phyloP scores from a whole-genome alignment of 2,888 invertebrate species.

The Baronia brevicornis region DNA sequence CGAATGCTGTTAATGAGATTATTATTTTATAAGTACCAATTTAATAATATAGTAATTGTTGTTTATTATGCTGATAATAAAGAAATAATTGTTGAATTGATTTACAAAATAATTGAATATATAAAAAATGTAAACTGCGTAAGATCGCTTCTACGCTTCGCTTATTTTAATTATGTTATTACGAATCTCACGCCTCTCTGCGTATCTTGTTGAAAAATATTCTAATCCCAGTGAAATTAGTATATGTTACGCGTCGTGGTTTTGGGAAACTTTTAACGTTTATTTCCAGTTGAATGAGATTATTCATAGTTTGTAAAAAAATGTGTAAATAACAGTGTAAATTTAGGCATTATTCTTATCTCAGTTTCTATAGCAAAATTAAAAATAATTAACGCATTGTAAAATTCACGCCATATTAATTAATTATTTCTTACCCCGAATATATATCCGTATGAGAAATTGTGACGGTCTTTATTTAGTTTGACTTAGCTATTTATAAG shows the following conservation, averaged over 20 bases:
- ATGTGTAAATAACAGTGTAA: constrained; percentile 63
- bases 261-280: constrained; percentile 50
- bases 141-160: too few species aligned
- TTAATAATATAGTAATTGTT: too few species aligned
- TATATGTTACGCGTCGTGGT: constrained; percentile 19
- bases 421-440: constrained; percentile 22
- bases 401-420: constrained; percentile 26
- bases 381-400: constrained; percentile 20
- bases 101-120: constrained; percentile 3
- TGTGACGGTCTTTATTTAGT: constrained; percentile 11
- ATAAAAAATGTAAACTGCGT: constrained; percentile 14
- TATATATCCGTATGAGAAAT: constrained; percentile 1
- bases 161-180: constrained; percentile 3
- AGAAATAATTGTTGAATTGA: too few species aligned
- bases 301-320: constrained; percentile 53
- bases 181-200: constrained; percentile 29
- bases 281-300: constrained; percentile 64
- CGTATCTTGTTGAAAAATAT: too few species aligned
- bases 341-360: constrained; percentile 45
- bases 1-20: constrained; percentile 41
- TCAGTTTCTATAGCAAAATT: constrained; percentile 41
- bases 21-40: constrained; percentile 14
- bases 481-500: constrained; percentile 16
- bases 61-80: too few species aligned
- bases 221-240: constrained; percentile 11